Evolutionary conservation across 2,113 vertebrate species (phyloP).

Genomic region (Phycodurus eques): DNA sequence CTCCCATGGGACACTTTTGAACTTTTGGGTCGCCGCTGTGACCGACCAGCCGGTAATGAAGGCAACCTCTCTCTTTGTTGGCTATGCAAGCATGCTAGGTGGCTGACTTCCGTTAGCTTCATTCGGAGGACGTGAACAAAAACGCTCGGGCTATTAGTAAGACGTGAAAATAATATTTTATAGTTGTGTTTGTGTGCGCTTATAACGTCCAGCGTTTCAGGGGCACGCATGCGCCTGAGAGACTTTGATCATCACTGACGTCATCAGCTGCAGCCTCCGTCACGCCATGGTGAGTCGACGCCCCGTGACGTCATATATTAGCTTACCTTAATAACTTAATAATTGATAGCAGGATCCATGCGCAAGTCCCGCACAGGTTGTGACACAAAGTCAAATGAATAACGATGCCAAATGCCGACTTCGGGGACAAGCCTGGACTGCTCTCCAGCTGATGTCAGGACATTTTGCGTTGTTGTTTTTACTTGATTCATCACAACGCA

Average conservation of each 20-base stretch:
- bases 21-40: background rate
- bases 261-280: background rate
- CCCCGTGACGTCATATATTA: background rate
- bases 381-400: no score
- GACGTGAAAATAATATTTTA: no score
- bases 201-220: conserved; percentile 3
- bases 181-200: background rate
- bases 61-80: background rate
- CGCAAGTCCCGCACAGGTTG: no score
- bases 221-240: conserved; percentile 12
- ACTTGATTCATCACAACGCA: no score
- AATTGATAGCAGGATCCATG: no score
- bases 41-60: background rate
- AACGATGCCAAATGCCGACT: background rate
- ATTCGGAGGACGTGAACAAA: no score
- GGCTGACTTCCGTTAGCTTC: conserved; percentile 7
- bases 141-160: no score
- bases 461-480: no score
- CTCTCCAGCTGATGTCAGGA: background rate
- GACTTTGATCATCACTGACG: background rate
- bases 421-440: background rate
- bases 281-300: background rate
- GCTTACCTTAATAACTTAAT: no score
- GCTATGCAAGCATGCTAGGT: conserved; percentile 25
- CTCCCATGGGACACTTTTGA: background rate